These are phyloP conservation scores for Halcyon smyrnensis DNA, from an alignment of 2,797 vertebrate species.

Conservation along the genomic window DNA sequence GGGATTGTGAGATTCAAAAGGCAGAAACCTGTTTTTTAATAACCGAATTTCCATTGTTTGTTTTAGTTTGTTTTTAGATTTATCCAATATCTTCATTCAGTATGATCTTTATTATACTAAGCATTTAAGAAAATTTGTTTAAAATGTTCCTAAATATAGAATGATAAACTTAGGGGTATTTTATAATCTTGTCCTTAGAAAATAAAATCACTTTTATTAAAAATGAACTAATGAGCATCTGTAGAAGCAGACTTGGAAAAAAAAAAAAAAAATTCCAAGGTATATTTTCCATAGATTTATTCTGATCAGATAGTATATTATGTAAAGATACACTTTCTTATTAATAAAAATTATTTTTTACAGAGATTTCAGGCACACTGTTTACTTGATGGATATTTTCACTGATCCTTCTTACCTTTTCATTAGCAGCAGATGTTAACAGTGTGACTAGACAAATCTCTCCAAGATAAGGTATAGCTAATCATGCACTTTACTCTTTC, in stretches of 20 bases:
- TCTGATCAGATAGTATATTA: neutral
- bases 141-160: neutral
- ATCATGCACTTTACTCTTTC: neutral
- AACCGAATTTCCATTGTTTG: neutral
- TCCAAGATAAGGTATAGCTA: neutral
- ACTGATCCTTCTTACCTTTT: neutral
- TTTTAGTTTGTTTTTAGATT: neutral
- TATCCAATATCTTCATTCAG: neutral
- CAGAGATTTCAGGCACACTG: neutral
- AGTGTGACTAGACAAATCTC: neutral
- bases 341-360: neutral
- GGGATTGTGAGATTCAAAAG: neutral
- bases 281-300: neutral
- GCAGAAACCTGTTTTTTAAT: neutral
- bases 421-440: neutral
- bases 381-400: neutral
- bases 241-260: neutral
- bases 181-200: neutral
- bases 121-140: neutral
- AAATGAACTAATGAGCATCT: neutral
- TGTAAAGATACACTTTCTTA: neutral
- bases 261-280: neutral
- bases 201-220: neutral
- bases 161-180: neutral
- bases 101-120: neutral